Base-by-base conservation (phyloP, 2,113 vertebrate genomes). In the Sander vitreus region DNA sequence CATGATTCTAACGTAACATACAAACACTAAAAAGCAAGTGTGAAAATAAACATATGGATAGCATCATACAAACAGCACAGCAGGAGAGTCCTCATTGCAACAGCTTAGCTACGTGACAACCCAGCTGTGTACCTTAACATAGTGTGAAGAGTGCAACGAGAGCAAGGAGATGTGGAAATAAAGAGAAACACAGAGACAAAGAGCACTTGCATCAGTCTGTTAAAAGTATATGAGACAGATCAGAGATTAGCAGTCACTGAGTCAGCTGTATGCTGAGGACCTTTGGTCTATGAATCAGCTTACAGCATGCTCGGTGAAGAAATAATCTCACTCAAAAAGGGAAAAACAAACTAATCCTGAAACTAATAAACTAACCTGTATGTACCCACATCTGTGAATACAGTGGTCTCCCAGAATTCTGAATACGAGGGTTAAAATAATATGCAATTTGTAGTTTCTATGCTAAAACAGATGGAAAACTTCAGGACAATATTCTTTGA, bases 261-360 rank as follows among this genome's bases (percentile, higher is more conserved):
- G 75, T 94, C 92, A 93, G 91, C 90, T 80, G 45, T 86, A 76
- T 85, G 72, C 71, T 0, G n/a, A 81, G 51, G 85, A 95, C 93
- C 93, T 95, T 94, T 93, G 92, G 63, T 84, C 92, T 25, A 19
- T 82, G 80, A 93, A 93, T 92, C 86, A 86, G 85, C 76, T 94
- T 91, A 93, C n/a, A 60, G 53, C 39, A 0, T 43, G 21, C 5
- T 25, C 16, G 0, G 27, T 54, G 78, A 71, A 23, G 51, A 85
- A 86, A 92, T 88, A 88, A 88, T 86, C 72, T 71, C 48, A 57
- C 54, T 82, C 50, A 11, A 5, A 33, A 39, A 4, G 7, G 53
- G n/a, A 80, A 83, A 59, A 82, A 88, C 53, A 81, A 71, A 50
- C 30, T 43, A 60, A 83, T 81, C 66, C 33, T 27, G 18, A 73